Conservation (phyloP, 2,113 vertebrate genomes). For the Cariama cristata region DNA sequence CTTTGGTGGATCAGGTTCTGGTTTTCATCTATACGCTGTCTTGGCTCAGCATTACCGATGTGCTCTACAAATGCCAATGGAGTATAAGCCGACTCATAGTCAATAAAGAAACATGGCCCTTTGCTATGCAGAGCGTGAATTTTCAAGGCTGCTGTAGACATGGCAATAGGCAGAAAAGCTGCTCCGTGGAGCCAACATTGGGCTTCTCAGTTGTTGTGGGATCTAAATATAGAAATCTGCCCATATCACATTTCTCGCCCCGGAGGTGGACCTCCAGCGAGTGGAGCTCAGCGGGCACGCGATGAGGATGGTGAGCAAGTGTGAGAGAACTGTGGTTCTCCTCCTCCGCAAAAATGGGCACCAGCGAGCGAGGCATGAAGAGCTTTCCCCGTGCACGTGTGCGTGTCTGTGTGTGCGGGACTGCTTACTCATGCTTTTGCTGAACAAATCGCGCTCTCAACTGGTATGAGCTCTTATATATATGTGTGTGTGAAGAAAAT, state of each 20-base stretch:
- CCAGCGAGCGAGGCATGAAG: neutral
- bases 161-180: neutral
- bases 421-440: neutral
- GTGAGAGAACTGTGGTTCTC: neutral
- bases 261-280: neutral
- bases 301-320: neutral
- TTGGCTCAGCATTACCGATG: neutral
- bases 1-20: conserved; percentile 8
- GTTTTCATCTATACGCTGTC: neutral
- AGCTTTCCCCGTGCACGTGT: neutral
- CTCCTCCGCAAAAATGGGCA: neutral
- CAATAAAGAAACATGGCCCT: conserved; percentile 13
- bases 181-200: neutral
- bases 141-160: neutral
- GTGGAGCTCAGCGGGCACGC: neutral
- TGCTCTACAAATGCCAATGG: neutral
- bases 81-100: neutral
- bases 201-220: neutral
- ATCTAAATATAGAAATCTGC: conserved; percentile 49
- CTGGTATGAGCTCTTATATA: neutral
- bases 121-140: neutral
- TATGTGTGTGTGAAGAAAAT: neutral
- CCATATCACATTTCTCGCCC: neutral
- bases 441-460: neutral
- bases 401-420: rapidly evolving